Percentiles rank a stretch among this genome's conserved stretches.
Evolutionary conservation across 2,797 vertebrate species (phyloP).

Genomic region (Microcaecilia unicolor): DNA sequence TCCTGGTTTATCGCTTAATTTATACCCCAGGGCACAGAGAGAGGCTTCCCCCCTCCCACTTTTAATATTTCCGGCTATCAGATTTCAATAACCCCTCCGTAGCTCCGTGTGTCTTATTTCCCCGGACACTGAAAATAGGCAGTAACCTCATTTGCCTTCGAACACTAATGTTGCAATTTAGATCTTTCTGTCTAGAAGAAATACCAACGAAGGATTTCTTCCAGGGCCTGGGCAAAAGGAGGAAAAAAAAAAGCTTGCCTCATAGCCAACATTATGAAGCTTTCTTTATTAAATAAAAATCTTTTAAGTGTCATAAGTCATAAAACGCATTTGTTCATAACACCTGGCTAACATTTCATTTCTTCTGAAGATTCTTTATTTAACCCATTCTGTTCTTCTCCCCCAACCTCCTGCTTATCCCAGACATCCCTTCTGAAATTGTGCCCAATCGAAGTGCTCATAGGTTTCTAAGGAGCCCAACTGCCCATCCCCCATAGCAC

Average conservation of each 20-base stretch:
- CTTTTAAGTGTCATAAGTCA: slow-evolving; percentile 55
- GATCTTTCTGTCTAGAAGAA: slow-evolving; percentile 64
- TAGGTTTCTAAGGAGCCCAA: too few relatives aligned
- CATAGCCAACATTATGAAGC: slow-evolving; percentile 55
- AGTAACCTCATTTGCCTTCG: slow-evolving; percentile 73
- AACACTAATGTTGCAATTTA: slow-evolving; percentile 56
- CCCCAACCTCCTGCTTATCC: too few relatives aligned
- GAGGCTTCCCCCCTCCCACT: slow-evolving; percentile 32
- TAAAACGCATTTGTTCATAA: slow-evolving; percentile 38
- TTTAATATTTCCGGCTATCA: slow-evolving; percentile 85
- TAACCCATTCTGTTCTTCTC: too few relatives aligned
- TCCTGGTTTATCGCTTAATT: slow-evolving; percentile 74
- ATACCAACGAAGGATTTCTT: slow-evolving; percentile 53
- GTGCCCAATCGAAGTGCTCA: too few relatives aligned
- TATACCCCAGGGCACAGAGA: slow-evolving; percentile 61
- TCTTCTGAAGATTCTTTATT: slow-evolving; percentile 2
- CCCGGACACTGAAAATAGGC: slow-evolving; percentile 82
- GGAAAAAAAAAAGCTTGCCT: too few relatives aligned
- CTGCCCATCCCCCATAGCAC: too few relatives aligned
- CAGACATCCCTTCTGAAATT: too few relatives aligned
- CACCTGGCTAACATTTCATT: slow-evolving; percentile 31
- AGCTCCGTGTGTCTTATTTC: slow-evolving; percentile 81
- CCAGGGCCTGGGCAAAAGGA: slow-evolving; percentile 43
- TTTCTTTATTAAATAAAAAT: slow-evolving; percentile 70
- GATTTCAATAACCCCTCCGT: slow-evolving; percentile 79